A percentile compares a stretch with the other conserved stretches of the same genome.
These are phyloP conservation scores for Sialis fuliginosa DNA, from an alignment of 2,888 invertebrate genomes.

Conservation along the genomic window DNA sequence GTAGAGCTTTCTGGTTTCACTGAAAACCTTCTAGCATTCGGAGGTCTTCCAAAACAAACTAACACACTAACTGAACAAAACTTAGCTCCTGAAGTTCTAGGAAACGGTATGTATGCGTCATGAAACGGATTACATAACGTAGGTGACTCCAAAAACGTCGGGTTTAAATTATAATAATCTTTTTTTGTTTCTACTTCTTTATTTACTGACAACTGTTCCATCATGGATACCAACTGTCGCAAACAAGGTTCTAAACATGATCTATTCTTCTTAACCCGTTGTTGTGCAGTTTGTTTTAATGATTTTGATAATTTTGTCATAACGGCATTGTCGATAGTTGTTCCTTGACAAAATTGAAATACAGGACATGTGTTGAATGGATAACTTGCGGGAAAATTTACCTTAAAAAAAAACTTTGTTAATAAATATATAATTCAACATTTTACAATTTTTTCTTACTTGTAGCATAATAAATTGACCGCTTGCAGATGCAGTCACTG, in stretches of 20 bases:
- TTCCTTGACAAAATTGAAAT: conserved; percentile 48
- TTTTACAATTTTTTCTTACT: conserved; percentile 17
- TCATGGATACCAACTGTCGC: conserved; percentile 43
- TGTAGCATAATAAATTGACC: conserved; percentile 36
- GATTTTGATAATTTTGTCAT: conserved; percentile 62
- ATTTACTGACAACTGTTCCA: conserved; percentile 38
- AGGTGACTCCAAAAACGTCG: conserved; percentile 13
- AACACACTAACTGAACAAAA: conserved; percentile 78
- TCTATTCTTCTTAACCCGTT: conserved; percentile 67
- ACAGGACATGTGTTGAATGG: conserved; percentile 47
- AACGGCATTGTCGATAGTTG: conserved; percentile 46
- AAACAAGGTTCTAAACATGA: conserved; percentile 80
- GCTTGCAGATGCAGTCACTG: conserved; percentile 34
- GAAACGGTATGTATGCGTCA: conserved; percentile 83
- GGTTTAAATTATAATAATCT: conserved; percentile 13
- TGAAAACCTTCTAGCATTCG: conserved; percentile 47
- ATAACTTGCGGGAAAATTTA: conserved; percentile 52
- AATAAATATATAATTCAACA: too few species aligned
- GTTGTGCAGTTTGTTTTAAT: conserved; percentile 61
- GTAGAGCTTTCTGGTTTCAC: conserved; percentile 58
- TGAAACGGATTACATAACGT: conserved; percentile 26
- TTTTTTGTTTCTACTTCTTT: conserved; percentile 21
- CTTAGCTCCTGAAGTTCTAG: conserved; percentile 81
- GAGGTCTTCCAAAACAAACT: conserved; percentile 69
- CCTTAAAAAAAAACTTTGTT: too few species aligned